Conservation (phyloP, 1,140 invertebrate species). For the Drosophila nigromelanica region DNA sequence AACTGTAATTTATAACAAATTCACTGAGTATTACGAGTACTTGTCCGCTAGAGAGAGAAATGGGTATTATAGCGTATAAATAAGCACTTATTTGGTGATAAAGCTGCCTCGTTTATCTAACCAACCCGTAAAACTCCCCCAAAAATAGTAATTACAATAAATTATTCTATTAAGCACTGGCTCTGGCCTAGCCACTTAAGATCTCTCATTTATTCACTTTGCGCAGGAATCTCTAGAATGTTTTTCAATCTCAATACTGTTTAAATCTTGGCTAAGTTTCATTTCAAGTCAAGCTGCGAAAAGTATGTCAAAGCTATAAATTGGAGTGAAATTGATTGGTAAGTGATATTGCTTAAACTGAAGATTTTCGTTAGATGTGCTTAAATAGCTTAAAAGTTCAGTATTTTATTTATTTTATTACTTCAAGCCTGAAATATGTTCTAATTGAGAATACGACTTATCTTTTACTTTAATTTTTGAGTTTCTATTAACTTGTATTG, state of each 20-base stretch:
- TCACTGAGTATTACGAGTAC: constrained; percentile 39
- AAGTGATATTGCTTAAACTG: neutral
- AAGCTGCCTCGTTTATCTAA: constrained; percentile 40
- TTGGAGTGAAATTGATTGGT: constrained; percentile 27
- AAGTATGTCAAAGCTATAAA: constrained; percentile 19
- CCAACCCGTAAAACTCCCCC: constrained; percentile 10
- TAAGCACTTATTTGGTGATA: constrained; percentile 50
- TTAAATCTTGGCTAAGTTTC: neutral
- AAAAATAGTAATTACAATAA: constrained; percentile 47
- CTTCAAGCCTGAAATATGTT: neutral
- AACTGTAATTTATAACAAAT: constrained; percentile 44
- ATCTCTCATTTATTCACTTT: neutral
- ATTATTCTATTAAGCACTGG: constrained; percentile 47
- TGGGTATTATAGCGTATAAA: constrained; percentile 42
- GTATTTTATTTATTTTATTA: neutral
- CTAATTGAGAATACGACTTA: too few species aligned
- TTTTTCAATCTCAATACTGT: constrained; percentile 22
- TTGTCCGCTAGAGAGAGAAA: constrained; percentile 9
- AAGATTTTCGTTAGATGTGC: neutral
- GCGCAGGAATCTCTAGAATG: neutral
- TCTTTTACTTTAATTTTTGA: too few species aligned
- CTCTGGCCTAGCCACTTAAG: neutral
- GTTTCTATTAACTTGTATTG: too few species aligned
- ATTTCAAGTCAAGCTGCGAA: neutral
- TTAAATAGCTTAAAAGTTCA: constrained; percentile 12